These are phyloP conservation scores for Lamellibrachia satsuma DNA, from an alignment of 2,888 invertebrate species.

Conservation along the genomic window DNA sequence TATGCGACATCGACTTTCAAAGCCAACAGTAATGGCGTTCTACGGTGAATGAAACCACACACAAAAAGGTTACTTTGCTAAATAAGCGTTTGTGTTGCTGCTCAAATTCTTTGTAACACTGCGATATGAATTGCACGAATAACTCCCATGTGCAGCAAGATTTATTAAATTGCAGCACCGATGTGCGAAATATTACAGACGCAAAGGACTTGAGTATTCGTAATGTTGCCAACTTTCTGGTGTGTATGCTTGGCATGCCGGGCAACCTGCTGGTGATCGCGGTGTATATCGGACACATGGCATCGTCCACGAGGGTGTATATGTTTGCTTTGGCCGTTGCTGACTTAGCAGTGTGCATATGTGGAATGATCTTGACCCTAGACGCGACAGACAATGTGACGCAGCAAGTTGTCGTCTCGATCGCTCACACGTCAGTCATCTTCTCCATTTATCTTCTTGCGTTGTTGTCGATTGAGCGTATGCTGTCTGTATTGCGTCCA, in stretches of 20 bases:
- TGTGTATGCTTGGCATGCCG: neutral
- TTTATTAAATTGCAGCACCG: neutral
- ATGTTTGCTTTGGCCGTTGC: slow-evolving; percentile 17
- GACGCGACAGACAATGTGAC: neutral
- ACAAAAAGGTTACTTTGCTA: neutral
- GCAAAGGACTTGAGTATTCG: neutral
- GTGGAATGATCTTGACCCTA: slow-evolving; percentile 1
- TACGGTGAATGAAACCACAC: neutral
- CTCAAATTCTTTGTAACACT: neutral
- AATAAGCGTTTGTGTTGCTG: neutral
- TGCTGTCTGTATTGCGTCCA: neutral
- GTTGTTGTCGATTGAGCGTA: neutral
- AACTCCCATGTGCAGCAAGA: neutral
- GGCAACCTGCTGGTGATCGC: neutral
- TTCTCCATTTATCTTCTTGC: slow-evolving; percentile 13
- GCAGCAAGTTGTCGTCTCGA: neutral
- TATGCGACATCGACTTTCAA: neutral
- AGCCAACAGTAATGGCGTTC: neutral
- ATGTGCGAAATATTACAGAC: no score
- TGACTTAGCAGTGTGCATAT: neutral
- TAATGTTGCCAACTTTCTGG: neutral
- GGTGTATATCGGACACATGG: neutral
- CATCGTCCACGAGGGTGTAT: neutral
- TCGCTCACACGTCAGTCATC: neutral
- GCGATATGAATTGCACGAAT: neutral